phyloP scores from a whole-genome alignment of 1,140 invertebrate species.

The Meloidogyne floridensis region DNA sequence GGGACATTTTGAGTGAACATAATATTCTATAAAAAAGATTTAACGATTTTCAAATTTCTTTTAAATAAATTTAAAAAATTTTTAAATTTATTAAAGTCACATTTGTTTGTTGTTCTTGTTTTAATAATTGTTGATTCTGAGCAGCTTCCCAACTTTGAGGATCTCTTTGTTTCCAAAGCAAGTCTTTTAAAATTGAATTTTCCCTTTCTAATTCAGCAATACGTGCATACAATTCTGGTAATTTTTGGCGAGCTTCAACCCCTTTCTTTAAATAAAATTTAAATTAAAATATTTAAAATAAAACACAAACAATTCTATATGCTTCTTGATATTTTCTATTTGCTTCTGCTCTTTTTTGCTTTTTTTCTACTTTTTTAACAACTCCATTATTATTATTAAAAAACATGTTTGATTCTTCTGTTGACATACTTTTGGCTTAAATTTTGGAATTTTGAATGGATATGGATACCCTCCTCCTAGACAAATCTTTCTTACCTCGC shows the following conservation, averaged over 20 bases:
- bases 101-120: neutral
- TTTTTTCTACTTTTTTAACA: conserved; percentile 3
- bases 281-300: neutral
- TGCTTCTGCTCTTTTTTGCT: neutral
- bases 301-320: neutral
- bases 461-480: neutral
- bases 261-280: conserved; percentile 17
- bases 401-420: neutral
- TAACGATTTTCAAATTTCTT: too few relatives aligned
- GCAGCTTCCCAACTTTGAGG: conserved; percentile 15
- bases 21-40: neutral
- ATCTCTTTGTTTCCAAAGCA: conserved; percentile 26
- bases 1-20: neutral
- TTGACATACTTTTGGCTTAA: conserved; percentile 3
- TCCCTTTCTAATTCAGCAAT: conserved; percentile 33
- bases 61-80: neutral
- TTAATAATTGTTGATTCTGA: conserved; percentile 10
- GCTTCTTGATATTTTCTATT: conserved; percentile 18
- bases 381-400: neutral
- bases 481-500: neutral
- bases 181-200: conserved; percentile 23
- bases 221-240: conserved; percentile 24
- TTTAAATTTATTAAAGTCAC: neutral
- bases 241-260: conserved; percentile 13
- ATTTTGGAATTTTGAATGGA: neutral